A percentile compares a stretch with the other conserved stretches of the same genome.
Conservation (phyloP, 2,888 invertebrate species). For the Diplolepis rosae region DNA sequence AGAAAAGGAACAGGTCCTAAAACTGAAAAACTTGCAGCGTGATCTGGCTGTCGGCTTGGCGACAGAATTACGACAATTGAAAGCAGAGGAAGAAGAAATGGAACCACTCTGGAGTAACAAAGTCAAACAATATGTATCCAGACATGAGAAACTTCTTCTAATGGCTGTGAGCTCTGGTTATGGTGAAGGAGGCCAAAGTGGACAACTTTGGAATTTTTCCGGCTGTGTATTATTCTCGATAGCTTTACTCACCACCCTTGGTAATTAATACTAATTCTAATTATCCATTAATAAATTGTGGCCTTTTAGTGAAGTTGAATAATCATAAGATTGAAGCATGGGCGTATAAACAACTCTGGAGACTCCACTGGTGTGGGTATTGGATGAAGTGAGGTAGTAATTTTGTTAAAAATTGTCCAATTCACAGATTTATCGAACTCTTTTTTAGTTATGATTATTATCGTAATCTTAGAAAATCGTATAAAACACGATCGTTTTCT, state of each 20-base stretch:
- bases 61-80: conserved; percentile 79
- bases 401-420: too few species aligned
- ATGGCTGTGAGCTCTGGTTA: conserved; percentile 77
- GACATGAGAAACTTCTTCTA: conserved; percentile 78
- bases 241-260: conserved; percentile 82
- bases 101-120: conserved; percentile 79
- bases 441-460: too few species aligned
- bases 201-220: conserved; percentile 81
- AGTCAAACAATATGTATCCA: conserved; percentile 76
- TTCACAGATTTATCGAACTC: too few species aligned
- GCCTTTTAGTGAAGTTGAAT: too few species aligned
- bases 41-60: conserved; percentile 80
- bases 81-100: conserved; percentile 71
- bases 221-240: conserved; percentile 82
- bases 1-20: conserved; percentile 76
- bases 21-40: conserved; percentile 77
- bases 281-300: neutral
- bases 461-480: too few species aligned
- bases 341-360: too few species aligned
- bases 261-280: conserved; percentile 68
- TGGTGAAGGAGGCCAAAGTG: conserved; percentile 75
- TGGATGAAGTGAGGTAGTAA: too few species aligned
- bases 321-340: too few species aligned
- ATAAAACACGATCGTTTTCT: too few species aligned
- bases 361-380: too few species aligned